A percentile compares a stretch with the other conserved stretches of the same genome.
phyloP scores from a whole-genome alignment of 1,140 invertebrate genomes.

The Polyergus mexicanus region DNA sequence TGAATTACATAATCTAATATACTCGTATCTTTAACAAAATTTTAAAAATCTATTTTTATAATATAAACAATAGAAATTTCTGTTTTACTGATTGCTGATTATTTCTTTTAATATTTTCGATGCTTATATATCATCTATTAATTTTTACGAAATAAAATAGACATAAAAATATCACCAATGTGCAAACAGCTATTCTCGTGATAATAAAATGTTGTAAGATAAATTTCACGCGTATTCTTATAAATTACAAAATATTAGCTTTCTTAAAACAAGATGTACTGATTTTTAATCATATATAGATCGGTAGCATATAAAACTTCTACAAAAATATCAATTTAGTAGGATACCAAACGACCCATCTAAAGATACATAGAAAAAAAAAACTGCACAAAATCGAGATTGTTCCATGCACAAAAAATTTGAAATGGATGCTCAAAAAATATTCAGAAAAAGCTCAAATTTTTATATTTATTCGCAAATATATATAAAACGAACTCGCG shows the following conservation, averaged over 20 bases:
- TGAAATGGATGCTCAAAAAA: not conserved
- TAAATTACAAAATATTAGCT: not conserved
- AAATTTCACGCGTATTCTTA: not conserved
- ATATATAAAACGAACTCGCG: constrained; percentile 11
- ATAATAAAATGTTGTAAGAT: not conserved
- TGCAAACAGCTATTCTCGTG: not conserved
- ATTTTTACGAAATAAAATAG: not conserved
- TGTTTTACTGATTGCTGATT: not conserved
- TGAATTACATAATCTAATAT: too few relatives aligned
- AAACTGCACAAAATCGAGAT: too few relatives aligned
- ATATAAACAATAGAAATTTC: not conserved
- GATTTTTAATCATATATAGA: not conserved
- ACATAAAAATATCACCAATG: not conserved
- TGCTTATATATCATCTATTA: not conserved
- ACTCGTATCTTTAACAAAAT: not conserved
- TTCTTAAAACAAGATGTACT: not conserved
- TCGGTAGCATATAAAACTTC: not conserved
- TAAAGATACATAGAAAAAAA: not conserved
- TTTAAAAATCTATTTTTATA: not conserved
- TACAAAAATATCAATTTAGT: not conserved
- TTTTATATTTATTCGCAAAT: not conserved
- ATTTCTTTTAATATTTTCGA: not conserved
- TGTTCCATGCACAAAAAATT: not conserved
- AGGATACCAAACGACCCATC: not conserved
- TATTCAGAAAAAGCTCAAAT: constrained; percentile 3